Conservation (phyloP, 2,113 vertebrate genomes). For the Corythornis vintsioides region DNA sequence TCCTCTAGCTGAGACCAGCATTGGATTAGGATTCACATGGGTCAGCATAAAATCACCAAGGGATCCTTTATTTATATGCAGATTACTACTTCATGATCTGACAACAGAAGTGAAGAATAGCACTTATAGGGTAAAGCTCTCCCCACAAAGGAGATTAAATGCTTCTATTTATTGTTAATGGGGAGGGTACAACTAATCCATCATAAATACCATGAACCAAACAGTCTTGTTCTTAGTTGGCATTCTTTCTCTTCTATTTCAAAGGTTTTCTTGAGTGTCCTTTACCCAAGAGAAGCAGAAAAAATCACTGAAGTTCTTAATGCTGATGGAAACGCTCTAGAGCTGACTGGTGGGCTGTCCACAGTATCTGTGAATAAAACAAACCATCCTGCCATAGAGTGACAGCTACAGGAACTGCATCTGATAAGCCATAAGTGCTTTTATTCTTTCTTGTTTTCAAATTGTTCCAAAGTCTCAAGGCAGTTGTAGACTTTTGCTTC, state of each 20-base stretch:
- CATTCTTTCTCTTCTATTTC: neutral
- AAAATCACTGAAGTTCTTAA: neutral
- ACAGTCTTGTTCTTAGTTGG: neutral
- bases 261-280: neutral
- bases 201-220: neutral
- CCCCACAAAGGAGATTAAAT: neutral
- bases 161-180: neutral
- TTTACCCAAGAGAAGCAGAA: neutral
- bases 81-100: neutral
- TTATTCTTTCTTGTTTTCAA: neutral
- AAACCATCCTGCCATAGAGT: neutral
- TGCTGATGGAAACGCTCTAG: neutral
- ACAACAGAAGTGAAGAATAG: constrained; percentile 25
- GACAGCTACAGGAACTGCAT: neutral
- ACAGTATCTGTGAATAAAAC: neutral
- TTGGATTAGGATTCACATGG: neutral
- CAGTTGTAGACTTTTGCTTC: neutral
- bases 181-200: neutral
- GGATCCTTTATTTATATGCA: neutral
- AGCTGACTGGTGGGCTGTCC: neutral
- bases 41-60: neutral
- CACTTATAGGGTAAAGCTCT: neutral
- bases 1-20: neutral
- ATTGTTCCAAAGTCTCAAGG: neutral
- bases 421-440: neutral